A percentile compares a stretch with the other conserved stretches of the same genome.
Conservation (phyloP, 2,113 vertebrate genomes). For the Dasyurus viverrinus region DNA sequence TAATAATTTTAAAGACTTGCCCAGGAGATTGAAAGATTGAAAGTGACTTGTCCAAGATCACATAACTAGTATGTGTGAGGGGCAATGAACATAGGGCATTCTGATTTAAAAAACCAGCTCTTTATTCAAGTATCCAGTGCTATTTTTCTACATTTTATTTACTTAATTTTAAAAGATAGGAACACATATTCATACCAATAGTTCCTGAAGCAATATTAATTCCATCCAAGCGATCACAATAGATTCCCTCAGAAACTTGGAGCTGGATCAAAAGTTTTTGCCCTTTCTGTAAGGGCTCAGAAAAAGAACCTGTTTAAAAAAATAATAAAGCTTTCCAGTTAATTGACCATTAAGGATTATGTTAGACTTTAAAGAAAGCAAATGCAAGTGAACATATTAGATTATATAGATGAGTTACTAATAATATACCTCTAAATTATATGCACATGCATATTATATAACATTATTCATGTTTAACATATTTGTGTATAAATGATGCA, state of each 20-base stretch:
- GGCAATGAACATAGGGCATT: too few species aligned
- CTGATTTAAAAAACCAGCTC: too few species aligned
- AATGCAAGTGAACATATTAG: not conserved
- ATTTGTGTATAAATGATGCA: not conserved
- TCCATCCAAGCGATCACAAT: constrained; percentile 80
- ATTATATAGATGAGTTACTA: not conserved
- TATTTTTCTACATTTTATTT: too few species aligned
- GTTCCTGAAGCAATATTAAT: constrained; percentile 79
- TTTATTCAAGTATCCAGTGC: too few species aligned
- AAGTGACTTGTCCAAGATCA: too few species aligned
- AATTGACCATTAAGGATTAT: constrained; percentile 34
- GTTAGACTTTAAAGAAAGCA: not conserved
- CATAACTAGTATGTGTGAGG: too few species aligned
- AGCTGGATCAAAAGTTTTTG: constrained; percentile 81
- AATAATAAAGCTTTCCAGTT: not conserved
- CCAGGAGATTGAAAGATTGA: not conserved
- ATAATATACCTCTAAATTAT: not conserved
- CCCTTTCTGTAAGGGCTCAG: constrained; percentile 79
- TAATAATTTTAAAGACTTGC: not conserved
- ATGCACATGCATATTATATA: not conserved
- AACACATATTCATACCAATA: constrained; percentile 81
- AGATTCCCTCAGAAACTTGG: constrained; percentile 81
- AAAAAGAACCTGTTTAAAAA: constrained; percentile 78
- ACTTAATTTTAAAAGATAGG: not conserved
- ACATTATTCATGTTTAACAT: not conserved